These are phyloP conservation scores for Pocillopora grandis DNA, from an alignment of 92 coral and sea anemone species.

Conservation along the genomic window DNA sequence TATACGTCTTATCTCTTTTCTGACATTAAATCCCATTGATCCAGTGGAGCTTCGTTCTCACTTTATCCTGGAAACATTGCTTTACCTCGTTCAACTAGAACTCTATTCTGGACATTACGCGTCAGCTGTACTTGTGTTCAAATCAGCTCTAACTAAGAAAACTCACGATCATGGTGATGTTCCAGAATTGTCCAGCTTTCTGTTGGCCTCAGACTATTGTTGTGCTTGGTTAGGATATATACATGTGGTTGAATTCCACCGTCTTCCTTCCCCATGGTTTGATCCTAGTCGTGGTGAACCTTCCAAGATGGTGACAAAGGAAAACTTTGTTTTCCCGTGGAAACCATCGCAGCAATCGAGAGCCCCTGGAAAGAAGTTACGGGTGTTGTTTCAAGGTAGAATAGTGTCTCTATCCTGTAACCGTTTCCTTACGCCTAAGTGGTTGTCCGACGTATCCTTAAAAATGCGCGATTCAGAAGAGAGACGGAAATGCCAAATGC, in stretches of 20 bases:
- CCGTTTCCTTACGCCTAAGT: background rate
- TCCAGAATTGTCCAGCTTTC: slow-evolving; percentile 49
- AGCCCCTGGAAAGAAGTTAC: slow-evolving; percentile 71
- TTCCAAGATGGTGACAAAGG: slow-evolving; percentile 87
- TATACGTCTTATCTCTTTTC: slow-evolving; percentile 66
- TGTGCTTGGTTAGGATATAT: slow-evolving; percentile 87
- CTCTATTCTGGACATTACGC: slow-evolving; percentile 70
- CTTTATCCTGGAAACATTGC: slow-evolving; percentile 73
- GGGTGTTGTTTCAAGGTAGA: slow-evolving; percentile 83
- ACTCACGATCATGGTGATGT: slow-evolving; percentile 25
- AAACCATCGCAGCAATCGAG: slow-evolving; percentile 83
- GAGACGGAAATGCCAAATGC: background rate
- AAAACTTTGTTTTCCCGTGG: slow-evolving; percentile 94
- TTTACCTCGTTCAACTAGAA: slow-evolving; percentile 82
- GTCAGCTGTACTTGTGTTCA: slow-evolving; percentile 64
- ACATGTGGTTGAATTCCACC: slow-evolving; percentile 94
- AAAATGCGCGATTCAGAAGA: background rate
- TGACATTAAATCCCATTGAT: slow-evolving; percentile 42
- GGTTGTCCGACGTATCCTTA: background rate
- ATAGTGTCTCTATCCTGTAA: background rate
- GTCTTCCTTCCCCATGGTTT: slow-evolving; percentile 80
- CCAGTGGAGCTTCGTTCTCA: slow-evolving; percentile 74
- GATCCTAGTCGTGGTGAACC: slow-evolving; percentile 77
- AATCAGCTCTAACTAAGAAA: slow-evolving; percentile 58
- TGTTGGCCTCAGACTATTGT: slow-evolving; percentile 69